Percentiles rank a stretch among this genome's conserved stretches.
phyloP scores from a whole-genome alignment of 2,888 invertebrate species.

The Agrochola macilenta region DNA sequence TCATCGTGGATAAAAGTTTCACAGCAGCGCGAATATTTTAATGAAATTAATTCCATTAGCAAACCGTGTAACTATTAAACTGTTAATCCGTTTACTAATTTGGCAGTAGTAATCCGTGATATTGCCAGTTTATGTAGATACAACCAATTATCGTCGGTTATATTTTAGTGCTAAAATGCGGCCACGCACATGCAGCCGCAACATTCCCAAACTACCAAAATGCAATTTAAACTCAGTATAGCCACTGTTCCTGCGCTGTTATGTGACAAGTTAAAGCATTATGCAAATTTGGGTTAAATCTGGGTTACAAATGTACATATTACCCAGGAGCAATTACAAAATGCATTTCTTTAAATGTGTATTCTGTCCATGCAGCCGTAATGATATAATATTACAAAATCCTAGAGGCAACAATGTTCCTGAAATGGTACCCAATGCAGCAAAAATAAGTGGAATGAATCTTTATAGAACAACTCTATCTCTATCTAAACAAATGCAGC shows the following conservation, averaged over 20 bases:
- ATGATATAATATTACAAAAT: background rate
- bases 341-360: conserved; percentile 65
- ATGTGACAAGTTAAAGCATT: conserved; percentile 86
- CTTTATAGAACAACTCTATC: background rate
- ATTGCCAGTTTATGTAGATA: conserved; percentile 63
- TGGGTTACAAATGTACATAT: conserved; percentile 80
- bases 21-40: conserved; percentile 1
- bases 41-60: conserved; percentile 27
- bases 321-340: conserved; percentile 67
- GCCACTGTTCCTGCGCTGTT: conserved; percentile 79
- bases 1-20: conserved; percentile 10
- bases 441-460: background rate
- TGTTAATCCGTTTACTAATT: conserved; percentile 63
- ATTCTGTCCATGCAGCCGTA: conserved; percentile 30
- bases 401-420: background rate
- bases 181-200: conserved; percentile 76
- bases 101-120: conserved; percentile 64
- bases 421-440: background rate
- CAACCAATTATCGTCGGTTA: conserved; percentile 75
- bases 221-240: conserved; percentile 85
- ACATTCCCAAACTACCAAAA: conserved; percentile 81
- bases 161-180: conserved; percentile 78
- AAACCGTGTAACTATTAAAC: conserved; percentile 28
- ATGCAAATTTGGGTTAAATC: conserved; percentile 83
- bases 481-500: background rate